These are phyloP conservation scores for Scalopus aquaticus DNA, from an alignment of 2,113 vertebrate genomes.

Conservation along the genomic window DNA sequence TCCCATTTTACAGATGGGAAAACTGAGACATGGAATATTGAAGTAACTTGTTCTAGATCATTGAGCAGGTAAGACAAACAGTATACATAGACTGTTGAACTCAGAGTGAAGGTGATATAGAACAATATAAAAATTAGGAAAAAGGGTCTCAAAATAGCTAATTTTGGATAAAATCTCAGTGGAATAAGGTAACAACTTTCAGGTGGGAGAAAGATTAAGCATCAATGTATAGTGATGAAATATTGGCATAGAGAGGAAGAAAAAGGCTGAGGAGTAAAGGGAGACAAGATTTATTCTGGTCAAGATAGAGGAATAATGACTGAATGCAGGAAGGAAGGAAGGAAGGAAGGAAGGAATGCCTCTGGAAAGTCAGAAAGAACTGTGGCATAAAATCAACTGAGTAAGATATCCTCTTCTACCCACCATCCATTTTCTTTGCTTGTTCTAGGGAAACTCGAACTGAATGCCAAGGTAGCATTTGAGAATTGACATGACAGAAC, in stretches of 20 bases:
- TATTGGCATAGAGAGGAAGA: accelerated
- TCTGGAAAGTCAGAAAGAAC: neutral
- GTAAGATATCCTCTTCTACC: neutral
- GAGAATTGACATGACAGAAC: neutral
- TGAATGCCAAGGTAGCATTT: neutral
- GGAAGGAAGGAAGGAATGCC: neutral
- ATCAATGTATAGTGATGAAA: neutral
- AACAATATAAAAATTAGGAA: neutral
- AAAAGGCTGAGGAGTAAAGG: neutral
- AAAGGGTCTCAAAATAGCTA: neutral
- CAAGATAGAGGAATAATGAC: neutral
- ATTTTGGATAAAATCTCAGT: neutral
- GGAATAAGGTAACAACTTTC: neutral
- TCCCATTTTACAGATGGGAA: neutral
- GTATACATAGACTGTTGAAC: too few species aligned
- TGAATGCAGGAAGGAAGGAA: too few species aligned
- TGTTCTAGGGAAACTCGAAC: neutral
- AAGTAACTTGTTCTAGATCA: neutral
- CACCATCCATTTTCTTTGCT: neutral
- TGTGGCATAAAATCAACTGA: neutral
- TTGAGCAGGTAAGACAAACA: neutral
- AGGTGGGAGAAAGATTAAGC: neutral
- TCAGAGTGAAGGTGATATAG: neutral
- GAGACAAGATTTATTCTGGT: neutral
- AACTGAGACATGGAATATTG: neutral